Base-by-base conservation (phyloP, 1,140 invertebrate genomes). In the Leptinotarsa lineolata region DNA sequence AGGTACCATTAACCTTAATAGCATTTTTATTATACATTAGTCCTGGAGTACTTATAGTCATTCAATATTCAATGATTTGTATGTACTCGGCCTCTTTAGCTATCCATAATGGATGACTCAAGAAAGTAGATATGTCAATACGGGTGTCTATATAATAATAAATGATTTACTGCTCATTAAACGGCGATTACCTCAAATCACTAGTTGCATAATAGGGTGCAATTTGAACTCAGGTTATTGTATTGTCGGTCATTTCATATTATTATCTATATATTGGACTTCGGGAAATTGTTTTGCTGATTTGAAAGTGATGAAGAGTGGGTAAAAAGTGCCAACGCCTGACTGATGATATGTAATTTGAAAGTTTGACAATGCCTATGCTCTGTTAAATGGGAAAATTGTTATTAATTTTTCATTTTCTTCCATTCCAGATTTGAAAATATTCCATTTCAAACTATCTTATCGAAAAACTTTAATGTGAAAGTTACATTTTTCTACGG, bases 81-180 rank as follows among this genome's bases (percentile, higher is more conserved):
- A 54, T 54, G 48, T 54, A n/a, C 48, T 54, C 2, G n/a, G n/a
- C 30, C 64, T 66, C 22, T 44, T 66, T 68, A 44, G 5, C 48
- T 18, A 54, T 69, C 13, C n/a, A 69, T 69, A 21, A 69, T 69
- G 13, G 46, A 69, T 69, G 68, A 69, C 30, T 11, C 44, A 69
- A 69, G 68, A 69, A 69, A 69, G 68, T 69, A 58, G 58, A 69
- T 69, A 69, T 69, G 68, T 69, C 68, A 69, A 69, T 69, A 69
- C 20, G 20, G 24, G 68, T 45, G 68, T 21, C 64, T 66, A 46
- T 21, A 58, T 39, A 39, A 39, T 39, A 69, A 69, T 69, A 24
- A 69, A 54, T 69, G 44, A 69, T 69, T 69, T 58, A 69, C 54
- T 22, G 20, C 68, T 54, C 24, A 30, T 69, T 24, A 54, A 69